Evolutionary conservation across 2,113 vertebrate species (phyloP), one percentile per base, ranked within the genome.

Genomic region (Pomatostomus ruficeps): DNA sequence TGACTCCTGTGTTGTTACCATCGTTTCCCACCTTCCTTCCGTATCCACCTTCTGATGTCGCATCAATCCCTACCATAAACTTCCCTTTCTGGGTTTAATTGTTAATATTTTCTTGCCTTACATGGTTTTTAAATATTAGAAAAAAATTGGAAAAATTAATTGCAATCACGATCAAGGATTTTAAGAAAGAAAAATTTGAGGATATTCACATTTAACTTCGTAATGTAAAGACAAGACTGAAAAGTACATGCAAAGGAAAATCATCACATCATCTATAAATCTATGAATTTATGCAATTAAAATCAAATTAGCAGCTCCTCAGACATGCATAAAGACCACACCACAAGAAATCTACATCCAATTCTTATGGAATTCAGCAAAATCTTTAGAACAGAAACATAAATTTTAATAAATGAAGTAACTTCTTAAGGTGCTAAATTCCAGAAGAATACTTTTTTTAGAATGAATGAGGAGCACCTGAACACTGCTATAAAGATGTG

Each of bases 281-380:
- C 79, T 58, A 51, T 8, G 29, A 83, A 81, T 90, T 92, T 91
- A 89, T 46, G 55, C 51, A 96, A 81, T 74, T 54, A 86, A 87
- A 92, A 93, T 54, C 48, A 86, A 94, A 93, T 57, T 45, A 81
- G 42, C 1, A 92, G 63, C 58, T 85, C 72, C 72, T 85, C 68
- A 93, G 57, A 95, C 88, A 91, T 78, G 82, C 96, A 86, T 29
- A 48, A 57, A 68, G 43, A 87, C 19, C 82, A 88, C 74, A 79
- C 71, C 96, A 96, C 79, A 86, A 24, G 33, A 91, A 83, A 89
- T 71, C 72, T 61, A 90, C 88, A 88, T 33, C 59, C 9, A 89
- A 57, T 82, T 95, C 96, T 97, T 97, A 88, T 26, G 91, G 96
- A 98, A 97, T 97, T 98, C 93, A 92, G 89, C 93, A 93, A 89